Base-by-base conservation (phyloP, 2,113 vertebrate genomes). In the Bucco capensis region DNA sequence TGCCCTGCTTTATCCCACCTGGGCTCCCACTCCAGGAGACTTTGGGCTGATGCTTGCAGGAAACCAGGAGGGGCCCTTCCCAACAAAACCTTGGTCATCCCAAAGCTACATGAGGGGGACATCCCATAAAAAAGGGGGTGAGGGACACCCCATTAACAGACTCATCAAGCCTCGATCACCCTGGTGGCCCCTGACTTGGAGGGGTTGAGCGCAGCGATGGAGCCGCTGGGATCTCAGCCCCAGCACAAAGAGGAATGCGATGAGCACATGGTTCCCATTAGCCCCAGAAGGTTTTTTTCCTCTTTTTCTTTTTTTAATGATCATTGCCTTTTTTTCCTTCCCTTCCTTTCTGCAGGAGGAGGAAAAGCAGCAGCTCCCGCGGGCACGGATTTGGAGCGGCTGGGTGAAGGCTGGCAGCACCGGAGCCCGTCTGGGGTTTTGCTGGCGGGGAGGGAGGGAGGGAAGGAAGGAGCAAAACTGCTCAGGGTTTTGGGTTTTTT, bases 211-310 rank as follows among this genome's bases (percentile, higher is more conserved):
- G n/a, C n/a, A n/a, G n/a, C n/a, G 13, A 16, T 17, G 54, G 62
- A 62, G 88, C 90, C 1, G 7, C 85, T 2, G 30, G 54, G 54
- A 84, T 92, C 74, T 83, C 74, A 3, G n/a, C 73, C 30, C 69
- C 85, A 31, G 95, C 95, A 96, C 92, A 95, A 95, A 93, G 94
- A 91, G 88, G 94, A 94, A 90, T 79, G 88, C 19, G 42, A 42
- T 0, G 88, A 93, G 88, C 95, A 93, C 86, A 89, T 94, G 94
- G 92, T 95, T 95, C 79, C 73, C 60, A 95, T 96, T 95, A 91
- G 56, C 75, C 71, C 85, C 0, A 24, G 21, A 57, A 70, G 62
- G 8, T 28, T 33, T 19, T 56, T 28, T 49, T 40, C 33, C 65
- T 31, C 64, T 65, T 46, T 25, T 49, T 33, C 19, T 3, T 5